Evolutionary conservation across 2,888 invertebrate species (phyloP).

Genomic region (Ctenicera cuprea): DNA sequence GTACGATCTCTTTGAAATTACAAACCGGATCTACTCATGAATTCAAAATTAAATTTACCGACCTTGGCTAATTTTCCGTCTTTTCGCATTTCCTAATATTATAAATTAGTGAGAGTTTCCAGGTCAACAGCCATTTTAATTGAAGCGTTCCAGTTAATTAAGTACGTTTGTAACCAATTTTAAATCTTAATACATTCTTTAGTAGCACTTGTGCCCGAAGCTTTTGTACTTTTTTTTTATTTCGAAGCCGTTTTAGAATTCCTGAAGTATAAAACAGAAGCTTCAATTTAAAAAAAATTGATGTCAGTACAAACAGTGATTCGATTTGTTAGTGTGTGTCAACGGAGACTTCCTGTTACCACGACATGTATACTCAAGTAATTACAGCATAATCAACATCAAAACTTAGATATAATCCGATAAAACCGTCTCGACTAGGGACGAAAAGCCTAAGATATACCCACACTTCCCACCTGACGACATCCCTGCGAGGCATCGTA

Average conservation of each 20-base stretch:
- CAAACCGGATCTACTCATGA: background rate
- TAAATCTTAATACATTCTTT: constrained; percentile 7
- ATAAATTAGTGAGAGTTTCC: constrained; percentile 4
- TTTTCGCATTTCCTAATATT: constrained; percentile 1
- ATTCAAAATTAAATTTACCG: constrained; percentile 13
- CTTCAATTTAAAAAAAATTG: background rate
- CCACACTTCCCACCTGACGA: constrained; percentile 32
- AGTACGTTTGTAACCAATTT: background rate
- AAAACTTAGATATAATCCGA: constrained; percentile 34
- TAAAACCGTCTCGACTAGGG: constrained; percentile 18
- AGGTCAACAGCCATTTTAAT: constrained; percentile 7
- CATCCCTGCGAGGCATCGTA: constrained; percentile 33
- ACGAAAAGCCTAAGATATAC: constrained; percentile 31
- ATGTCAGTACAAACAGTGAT: too few species aligned
- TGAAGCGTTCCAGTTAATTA: background rate
- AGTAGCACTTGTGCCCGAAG: background rate
- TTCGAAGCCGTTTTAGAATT: background rate
- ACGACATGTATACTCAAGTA: constrained; percentile 26
- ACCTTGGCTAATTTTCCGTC: background rate
- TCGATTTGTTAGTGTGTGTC: background rate
- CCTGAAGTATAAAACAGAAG: background rate
- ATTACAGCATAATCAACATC: constrained; percentile 36
- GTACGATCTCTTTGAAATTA: constrained; percentile 2
- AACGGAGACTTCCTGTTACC: constrained; percentile 1
- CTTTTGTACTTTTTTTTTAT: background rate